phyloP scores from a whole-genome alignment of 2,888 invertebrate genomes.

The Drosophila prolongata region DNA sequence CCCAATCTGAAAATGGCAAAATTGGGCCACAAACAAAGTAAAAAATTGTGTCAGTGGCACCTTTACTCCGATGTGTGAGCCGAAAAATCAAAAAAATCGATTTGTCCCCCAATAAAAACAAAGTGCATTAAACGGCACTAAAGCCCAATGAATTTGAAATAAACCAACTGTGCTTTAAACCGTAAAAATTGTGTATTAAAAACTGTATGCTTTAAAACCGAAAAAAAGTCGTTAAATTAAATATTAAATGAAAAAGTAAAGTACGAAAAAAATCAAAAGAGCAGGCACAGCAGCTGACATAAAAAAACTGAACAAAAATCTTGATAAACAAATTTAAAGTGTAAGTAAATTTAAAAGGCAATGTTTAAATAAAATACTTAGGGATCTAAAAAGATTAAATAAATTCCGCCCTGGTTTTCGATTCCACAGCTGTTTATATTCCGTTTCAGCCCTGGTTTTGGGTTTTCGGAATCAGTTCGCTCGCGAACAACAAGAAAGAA shows the following conservation, averaged over 20 bases:
- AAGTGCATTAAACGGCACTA: slow-evolving; percentile 56
- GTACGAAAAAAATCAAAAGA: background rate
- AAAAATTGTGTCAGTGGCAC: slow-evolving; percentile 2
- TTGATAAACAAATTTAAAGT: slow-evolving; percentile 7
- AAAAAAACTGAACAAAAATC: slow-evolving; percentile 18
- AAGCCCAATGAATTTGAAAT: slow-evolving; percentile 12
- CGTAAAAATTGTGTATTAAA: background rate
- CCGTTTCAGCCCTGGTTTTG: slow-evolving; percentile 27
- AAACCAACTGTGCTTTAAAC: slow-evolving; percentile 1
- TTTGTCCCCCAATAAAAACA: slow-evolving; percentile 74
- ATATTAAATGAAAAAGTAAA: slow-evolving; percentile 1
- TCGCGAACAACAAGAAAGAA: slow-evolving; percentile 18
- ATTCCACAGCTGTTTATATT: slow-evolving; percentile 20
- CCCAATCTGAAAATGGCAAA: slow-evolving; percentile 30
- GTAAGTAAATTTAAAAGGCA: slow-evolving; percentile 37
- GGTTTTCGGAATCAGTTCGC: slow-evolving; percentile 34
- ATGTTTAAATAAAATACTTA: background rate
- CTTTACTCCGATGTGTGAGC: slow-evolving; percentile 41
- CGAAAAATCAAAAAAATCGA: slow-evolving; percentile 69
- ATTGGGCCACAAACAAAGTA: slow-evolving; percentile 13
- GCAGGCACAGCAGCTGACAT: slow-evolving; percentile 8
- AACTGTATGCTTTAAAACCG: background rate
- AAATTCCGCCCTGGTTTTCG: slow-evolving; percentile 27
- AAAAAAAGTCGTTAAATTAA: background rate
- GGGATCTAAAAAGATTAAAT: slow-evolving; percentile 17